phyloP scores from a whole-genome alignment of 1,140 invertebrate species.

The Megathymus violae region DNA sequence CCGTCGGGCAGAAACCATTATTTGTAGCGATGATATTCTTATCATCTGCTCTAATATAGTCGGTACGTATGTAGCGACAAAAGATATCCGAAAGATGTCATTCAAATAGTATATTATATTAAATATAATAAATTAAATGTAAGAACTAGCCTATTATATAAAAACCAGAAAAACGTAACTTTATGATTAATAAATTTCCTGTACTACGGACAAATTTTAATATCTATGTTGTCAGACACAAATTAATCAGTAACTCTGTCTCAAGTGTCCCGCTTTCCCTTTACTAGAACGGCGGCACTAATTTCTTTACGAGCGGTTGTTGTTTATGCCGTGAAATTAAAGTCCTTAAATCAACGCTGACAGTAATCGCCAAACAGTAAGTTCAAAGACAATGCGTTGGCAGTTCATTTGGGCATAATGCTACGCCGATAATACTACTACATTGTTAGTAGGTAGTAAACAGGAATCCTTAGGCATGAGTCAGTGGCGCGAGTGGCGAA shows the following conservation, averaged over 20 bases:
- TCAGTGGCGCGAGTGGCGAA: conserved; percentile 55
- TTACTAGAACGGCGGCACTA: conserved; percentile 25
- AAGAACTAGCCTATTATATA: no score
- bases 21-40: no score
- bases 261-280: conserved; percentile 10
- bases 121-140: no score
- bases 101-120: no score
- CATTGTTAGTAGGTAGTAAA: conserved; percentile 63
- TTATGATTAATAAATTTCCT: not conserved
- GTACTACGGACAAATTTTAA: not conserved
- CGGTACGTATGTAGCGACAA: no score
- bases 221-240: not conserved
- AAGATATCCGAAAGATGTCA: no score
- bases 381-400: conserved; percentile 81
- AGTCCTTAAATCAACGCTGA: conserved; percentile 65
- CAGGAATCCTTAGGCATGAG: conserved; percentile 72
- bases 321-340: conserved; percentile 53
- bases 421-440: conserved; percentile 67
- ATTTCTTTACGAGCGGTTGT: conserved; percentile 35
- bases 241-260: conserved; percentile 9
- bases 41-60: no score
- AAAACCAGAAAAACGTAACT: no score
- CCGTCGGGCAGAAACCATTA: no score
- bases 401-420: conserved; percentile 79
- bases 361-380: conserved; percentile 73